A percentile compares a stretch with the other conserved stretches of the same genome.
Conservation (phyloP, 2,113 vertebrate genomes). For the Odobenus rosmarus region DNA sequence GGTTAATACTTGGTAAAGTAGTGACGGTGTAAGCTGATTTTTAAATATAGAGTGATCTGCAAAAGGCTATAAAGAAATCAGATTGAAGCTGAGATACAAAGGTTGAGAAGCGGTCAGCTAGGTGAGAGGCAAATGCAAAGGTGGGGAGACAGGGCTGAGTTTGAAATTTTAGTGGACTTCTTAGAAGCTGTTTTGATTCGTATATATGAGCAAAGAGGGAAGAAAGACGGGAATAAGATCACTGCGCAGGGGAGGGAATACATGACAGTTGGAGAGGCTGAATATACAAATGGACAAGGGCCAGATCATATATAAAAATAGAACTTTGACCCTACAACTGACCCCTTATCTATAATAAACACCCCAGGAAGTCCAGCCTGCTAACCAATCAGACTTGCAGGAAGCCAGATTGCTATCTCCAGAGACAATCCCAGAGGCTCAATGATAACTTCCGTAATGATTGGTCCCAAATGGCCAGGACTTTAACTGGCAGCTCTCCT, state of each 20-base stretch:
- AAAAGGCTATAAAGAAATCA: neutral
- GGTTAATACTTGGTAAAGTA: neutral
- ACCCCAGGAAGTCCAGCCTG: neutral
- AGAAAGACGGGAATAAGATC: neutral
- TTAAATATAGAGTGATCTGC: neutral
- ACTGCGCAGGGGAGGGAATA: neutral
- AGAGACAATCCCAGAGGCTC: neutral
- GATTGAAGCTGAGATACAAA: neutral
- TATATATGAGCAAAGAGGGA: neutral
- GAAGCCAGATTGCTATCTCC: neutral
- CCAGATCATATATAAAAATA: neutral
- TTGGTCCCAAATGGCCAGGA: neutral
- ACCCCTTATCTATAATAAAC: neutral
- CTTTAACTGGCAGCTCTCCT: neutral
- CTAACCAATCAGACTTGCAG: neutral
- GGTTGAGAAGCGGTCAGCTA: neutral
- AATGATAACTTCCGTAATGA: neutral
- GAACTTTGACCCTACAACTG: neutral
- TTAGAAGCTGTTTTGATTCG: neutral
- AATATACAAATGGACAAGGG: neutral
- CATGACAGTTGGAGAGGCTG: neutral
- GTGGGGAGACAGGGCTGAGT: neutral
- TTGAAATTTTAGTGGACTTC: neutral
- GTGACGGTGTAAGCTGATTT: neutral
- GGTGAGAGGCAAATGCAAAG: neutral